Evolutionary conservation across 2,113 vertebrate species (phyloP), one percentile per base, ranked within the genome.

Genomic region (Litocranius walleri): DNA sequence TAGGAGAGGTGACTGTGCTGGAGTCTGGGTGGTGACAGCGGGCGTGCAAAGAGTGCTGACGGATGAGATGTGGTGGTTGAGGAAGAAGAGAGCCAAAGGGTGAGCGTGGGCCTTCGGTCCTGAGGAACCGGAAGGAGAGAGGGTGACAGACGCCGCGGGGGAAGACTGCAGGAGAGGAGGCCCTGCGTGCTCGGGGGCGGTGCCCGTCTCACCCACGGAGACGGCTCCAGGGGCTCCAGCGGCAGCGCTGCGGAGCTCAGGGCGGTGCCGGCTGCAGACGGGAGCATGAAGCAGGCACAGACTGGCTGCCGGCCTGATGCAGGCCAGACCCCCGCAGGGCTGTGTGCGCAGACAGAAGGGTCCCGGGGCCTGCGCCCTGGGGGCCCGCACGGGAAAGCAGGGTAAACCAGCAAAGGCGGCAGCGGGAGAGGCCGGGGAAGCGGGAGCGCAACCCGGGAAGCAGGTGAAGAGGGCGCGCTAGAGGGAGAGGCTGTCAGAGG

Each of bases 201-300:
- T 23, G n/a, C n/a, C n/a, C 2, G 8, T 21, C n/a, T 5, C 17
- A 36, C 7, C 71, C 52, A 17, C 7, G 5, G 45, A 59, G 77
- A 56, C 4, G 5, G 16, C 17, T 50, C 30, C 8, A 40, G 5
- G 25, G 17, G 40, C 21, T 0, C 13, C 50, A 27, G 78, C 21
- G 11, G 19, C 4, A 17, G 17, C 9, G 4, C 16, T 13, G 54
- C 2, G 13, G 45, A 40, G 56, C 10, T 59, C 25, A 33, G 43
- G 40, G 25, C n/a, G 30, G 33, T 33, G n/a, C 3, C 0, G 1
- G 12, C 50, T 78, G 4, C 74, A 77, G 62, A 85, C 48, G 12
- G 8, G 52, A 25, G 48, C 13, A 4, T 8, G 64, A 5, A 29
- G 13, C 1, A 1, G 4, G 36, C 23, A 15, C 15, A n/a, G 11